phyloP scores from a whole-genome alignment of 2,888 invertebrate species.

The Agrilus biguttatus region DNA sequence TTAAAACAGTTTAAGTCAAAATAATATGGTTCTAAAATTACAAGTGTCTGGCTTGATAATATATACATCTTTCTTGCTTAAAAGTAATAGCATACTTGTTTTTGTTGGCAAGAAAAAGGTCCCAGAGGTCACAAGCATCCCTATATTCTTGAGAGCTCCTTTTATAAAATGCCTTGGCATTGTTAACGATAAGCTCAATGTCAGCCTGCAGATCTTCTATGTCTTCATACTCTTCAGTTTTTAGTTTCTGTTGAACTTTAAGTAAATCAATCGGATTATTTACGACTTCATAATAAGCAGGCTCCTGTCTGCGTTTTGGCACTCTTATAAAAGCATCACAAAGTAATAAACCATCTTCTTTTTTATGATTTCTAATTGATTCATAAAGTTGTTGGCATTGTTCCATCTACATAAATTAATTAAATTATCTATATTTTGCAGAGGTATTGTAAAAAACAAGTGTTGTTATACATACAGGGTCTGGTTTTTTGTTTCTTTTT shows the following conservation, averaged over 20 bases:
- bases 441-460: neutral
- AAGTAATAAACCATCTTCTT: conserved; percentile 77
- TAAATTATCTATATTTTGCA: neutral
- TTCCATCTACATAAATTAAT: conserved; percentile 47
- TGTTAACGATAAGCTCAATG: conserved; percentile 80
- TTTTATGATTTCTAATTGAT: conserved; percentile 76
- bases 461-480: conserved; percentile 51
- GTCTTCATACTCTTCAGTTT: conserved; percentile 93
- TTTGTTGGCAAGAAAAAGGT: conserved; percentile 55
- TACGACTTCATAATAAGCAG: conserved; percentile 83
- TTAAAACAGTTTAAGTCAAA: neutral
- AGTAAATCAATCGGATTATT: conserved; percentile 89
- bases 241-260: conserved; percentile 90
- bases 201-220: conserved; percentile 83
- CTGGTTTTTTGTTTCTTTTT: conserved; percentile 56
- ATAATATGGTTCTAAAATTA: neutral
- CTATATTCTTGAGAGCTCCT: conserved; percentile 70
- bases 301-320: conserved; percentile 86
- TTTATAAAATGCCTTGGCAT: conserved; percentile 93
- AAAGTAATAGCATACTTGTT: conserved; percentile 22
- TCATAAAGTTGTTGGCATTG: conserved; percentile 88
- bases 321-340: conserved; percentile 92
- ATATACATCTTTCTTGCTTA: neutral
- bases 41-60: no score
- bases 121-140: conserved; percentile 82